Evolutionary conservation across 2,888 invertebrate species (phyloP).

Genomic region (Holacanthella duospinosa): DNA sequence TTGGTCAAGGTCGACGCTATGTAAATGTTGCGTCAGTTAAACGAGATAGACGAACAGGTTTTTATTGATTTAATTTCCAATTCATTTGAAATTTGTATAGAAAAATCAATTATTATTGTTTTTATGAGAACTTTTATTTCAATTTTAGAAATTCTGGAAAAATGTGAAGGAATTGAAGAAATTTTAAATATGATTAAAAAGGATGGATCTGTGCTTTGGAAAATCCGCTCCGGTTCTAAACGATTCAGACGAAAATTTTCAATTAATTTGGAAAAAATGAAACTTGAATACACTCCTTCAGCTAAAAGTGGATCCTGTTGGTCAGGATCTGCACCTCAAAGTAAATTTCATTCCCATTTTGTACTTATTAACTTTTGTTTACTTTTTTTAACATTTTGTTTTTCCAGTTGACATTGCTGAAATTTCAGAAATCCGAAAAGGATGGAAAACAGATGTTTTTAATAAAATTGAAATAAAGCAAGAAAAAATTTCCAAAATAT

Average conservation of each 20-base stretch:
- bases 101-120: too few relatives aligned
- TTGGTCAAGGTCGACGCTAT: too few relatives aligned
- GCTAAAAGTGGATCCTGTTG: constrained; percentile 36
- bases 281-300: constrained; percentile 39
- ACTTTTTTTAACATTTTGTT: too few relatives aligned
- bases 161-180: constrained; percentile 38
- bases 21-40: neutral
- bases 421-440: constrained; percentile 42
- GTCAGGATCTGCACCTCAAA: constrained; percentile 17
- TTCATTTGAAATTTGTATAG: too few relatives aligned
- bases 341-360: too few relatives aligned
- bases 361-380: too few relatives aligned
- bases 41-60: neutral
- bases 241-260: constrained; percentile 39
- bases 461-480: constrained; percentile 41
- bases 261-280: constrained; percentile 39
- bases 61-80: too few relatives aligned
- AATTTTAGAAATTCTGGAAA: constrained; percentile 37
- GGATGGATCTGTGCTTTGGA: constrained; percentile 40
- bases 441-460: constrained; percentile 44
- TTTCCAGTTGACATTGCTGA: constrained; percentile 41
- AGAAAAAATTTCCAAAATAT: constrained; percentile 28
- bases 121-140: too few relatives aligned
- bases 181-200: constrained; percentile 38
- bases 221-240: constrained; percentile 40